Evolutionary conservation across 2,888 invertebrate genomes (phyloP).

Genomic region (Acleris emargana): DNA sequence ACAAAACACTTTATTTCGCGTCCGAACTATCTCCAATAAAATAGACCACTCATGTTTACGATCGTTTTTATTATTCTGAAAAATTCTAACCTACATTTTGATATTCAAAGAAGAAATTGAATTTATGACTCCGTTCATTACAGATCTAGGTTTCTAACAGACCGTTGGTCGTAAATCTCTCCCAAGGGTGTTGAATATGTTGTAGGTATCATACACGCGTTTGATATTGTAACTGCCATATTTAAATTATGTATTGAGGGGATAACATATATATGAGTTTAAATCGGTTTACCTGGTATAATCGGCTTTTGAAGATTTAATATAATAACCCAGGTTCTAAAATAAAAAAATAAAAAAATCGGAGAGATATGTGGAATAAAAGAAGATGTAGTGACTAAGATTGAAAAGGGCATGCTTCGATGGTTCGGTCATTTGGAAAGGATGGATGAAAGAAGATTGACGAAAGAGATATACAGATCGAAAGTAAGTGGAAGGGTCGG

Average conservation of each 20-base stretch:
- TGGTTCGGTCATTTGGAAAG: no score
- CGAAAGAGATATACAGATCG: no score
- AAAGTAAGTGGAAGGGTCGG: no score
- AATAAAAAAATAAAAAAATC: no score
- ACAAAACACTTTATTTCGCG: neutral
- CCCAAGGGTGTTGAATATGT: constrained; percentile 5
- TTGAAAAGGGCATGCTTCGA: no score
- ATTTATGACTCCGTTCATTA: constrained; percentile 13
- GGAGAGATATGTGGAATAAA: no score
- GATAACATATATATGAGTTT: neutral
- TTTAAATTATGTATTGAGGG: constrained; percentile 6
- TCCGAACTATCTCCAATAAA: neutral
- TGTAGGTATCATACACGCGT: constrained; percentile 1
- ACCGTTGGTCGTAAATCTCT: constrained; percentile 13
- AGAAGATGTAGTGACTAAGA: no score
- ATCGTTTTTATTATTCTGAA: constrained; percentile 3
- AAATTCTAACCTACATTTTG: constrained; percentile 8
- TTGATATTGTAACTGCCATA: constrained; percentile 28
- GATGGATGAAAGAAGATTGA: no score
- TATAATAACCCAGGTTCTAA: no score
- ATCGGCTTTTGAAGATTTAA: neutral
- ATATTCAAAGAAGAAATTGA: constrained; percentile 18
- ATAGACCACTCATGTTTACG: neutral
- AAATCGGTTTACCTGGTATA: neutral
- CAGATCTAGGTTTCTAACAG: neutral